phyloP scores from a whole-genome alignment of 1,140 invertebrate genomes.

The Lordiphosa mommai region DNA sequence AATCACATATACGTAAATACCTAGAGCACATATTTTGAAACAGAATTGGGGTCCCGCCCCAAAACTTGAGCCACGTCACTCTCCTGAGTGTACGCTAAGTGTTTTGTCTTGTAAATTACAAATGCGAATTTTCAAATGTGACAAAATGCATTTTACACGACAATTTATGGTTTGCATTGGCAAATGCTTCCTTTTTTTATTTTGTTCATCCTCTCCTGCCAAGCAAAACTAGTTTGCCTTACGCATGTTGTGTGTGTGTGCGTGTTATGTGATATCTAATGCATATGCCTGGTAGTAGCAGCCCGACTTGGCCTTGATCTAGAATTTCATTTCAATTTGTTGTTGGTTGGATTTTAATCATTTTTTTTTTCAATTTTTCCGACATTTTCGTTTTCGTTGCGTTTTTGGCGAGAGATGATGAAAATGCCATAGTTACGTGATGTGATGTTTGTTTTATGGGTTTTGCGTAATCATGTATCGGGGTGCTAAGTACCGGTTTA shows the following conservation, averaged over 20 bases:
- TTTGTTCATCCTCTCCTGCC: constrained; percentile 34
- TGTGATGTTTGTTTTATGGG: constrained; percentile 33
- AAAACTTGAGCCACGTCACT: constrained; percentile 21
- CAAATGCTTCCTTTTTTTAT: constrained; percentile 58
- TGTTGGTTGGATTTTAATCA: not conserved
- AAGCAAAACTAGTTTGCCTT: constrained; percentile 52
- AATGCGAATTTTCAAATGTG: constrained; percentile 64
- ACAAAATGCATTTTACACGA: constrained; percentile 64
- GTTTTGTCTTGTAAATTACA: constrained; percentile 72
- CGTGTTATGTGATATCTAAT: constrained; percentile 22
- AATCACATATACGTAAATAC: not conserved
- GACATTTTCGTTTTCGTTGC: constrained; percentile 61
- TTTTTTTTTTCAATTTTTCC: constrained; percentile 41
- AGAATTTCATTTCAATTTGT: constrained; percentile 43
- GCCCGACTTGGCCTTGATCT: constrained; percentile 61
- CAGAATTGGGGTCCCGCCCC: constrained; percentile 39
- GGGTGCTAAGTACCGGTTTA: constrained; percentile 68
- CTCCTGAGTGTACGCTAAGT: constrained; percentile 52
- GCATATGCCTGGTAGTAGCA: constrained; percentile 20
- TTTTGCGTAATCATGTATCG: constrained; percentile 55
- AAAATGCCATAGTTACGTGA: constrained; percentile 12
- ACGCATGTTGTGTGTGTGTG: constrained; percentile 56
- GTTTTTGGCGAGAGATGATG: constrained; percentile 26
- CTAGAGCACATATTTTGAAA: not conserved
- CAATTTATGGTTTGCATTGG: constrained; percentile 59